Conservation (phyloP, 2,113 vertebrate species). For the Ginglymostoma cirratum region DNA sequence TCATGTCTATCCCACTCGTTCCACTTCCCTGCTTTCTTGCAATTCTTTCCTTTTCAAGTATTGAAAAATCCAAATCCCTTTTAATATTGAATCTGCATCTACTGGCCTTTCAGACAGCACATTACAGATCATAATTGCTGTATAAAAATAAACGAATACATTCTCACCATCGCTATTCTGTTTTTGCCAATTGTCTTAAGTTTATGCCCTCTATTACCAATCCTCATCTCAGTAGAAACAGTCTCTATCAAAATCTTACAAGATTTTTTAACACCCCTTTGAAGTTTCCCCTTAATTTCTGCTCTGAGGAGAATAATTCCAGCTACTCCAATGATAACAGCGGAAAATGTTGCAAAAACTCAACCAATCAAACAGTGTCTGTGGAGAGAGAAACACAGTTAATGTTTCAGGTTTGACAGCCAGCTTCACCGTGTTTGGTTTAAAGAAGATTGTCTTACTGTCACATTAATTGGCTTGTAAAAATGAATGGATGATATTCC, state of each 20-base stretch:
- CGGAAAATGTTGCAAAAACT: no score
- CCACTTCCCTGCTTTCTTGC: not conserved
- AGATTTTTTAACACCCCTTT: not conserved
- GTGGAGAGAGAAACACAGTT: not conserved
- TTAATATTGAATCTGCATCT: not conserved
- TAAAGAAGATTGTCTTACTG: not conserved
- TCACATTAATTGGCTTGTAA: not conserved
- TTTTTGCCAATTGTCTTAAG: not conserved
- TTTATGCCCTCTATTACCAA: not conserved
- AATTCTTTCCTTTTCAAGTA: not conserved
- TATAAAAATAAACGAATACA: not conserved
- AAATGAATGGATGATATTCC: not conserved
- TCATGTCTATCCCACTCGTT: not conserved
- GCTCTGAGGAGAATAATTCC: not conserved
- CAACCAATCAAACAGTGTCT: not conserved
- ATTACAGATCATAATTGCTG: not conserved
- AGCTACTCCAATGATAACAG: not conserved
- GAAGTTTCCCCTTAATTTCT: not conserved
- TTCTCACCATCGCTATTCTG: not conserved
- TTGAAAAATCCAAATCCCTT: not conserved
- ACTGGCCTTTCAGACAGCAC: not conserved
- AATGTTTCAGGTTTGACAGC: not conserved
- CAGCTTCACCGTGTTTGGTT: not conserved
- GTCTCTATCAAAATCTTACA: not conserved
- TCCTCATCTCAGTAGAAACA: not conserved